These are phyloP conservation scores for Osedax frankpressi DNA, from an alignment of 2,888 invertebrate genomes.

Conservation along the genomic window DNA sequence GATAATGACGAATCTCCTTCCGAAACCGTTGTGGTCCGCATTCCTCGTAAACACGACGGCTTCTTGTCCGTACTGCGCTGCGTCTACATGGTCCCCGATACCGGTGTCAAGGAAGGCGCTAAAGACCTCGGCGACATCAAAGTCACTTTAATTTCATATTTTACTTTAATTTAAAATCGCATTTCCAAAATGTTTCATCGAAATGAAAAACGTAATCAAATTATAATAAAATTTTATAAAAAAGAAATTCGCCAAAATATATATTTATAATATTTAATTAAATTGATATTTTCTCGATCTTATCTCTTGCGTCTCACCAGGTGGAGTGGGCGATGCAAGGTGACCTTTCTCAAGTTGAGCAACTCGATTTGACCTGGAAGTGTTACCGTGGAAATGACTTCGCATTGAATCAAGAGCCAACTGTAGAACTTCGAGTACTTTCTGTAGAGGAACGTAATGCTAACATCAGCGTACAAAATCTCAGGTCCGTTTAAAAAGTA, in stretches of 20 bases:
- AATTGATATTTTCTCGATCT: no score
- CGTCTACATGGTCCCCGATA: slow-evolving; percentile 3
- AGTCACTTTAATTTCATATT: no score
- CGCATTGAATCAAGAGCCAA: slow-evolving; percentile 35
- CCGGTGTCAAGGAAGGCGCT: background rate
- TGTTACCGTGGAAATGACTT: slow-evolving; percentile 34
- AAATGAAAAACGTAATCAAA: no score
- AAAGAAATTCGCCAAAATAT: no score
- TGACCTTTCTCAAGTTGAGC: slow-evolving; percentile 32
- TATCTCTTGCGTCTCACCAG: no score
- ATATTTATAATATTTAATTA: no score
- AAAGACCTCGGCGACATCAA: slow-evolving; percentile 35
- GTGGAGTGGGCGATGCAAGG: slow-evolving; percentile 40
- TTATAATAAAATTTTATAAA: no score
- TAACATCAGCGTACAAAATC: slow-evolving; percentile 36
- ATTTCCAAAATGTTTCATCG: no score
- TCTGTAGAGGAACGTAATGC: slow-evolving; percentile 34
- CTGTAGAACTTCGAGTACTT: slow-evolving; percentile 26
- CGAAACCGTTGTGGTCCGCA: slow-evolving; percentile 34
- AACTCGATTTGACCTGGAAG: slow-evolving; percentile 42
- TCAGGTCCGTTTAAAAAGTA: slow-evolving; percentile 33
- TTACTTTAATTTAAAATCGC: no score
- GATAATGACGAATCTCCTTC: slow-evolving; percentile 42
- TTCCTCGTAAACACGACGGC: slow-evolving; percentile 36
- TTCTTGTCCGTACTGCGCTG: background rate